These are phyloP conservation scores for Callopanchax toddi DNA, from an alignment of 2,113 vertebrate species.

Conservation along the genomic window DNA sequence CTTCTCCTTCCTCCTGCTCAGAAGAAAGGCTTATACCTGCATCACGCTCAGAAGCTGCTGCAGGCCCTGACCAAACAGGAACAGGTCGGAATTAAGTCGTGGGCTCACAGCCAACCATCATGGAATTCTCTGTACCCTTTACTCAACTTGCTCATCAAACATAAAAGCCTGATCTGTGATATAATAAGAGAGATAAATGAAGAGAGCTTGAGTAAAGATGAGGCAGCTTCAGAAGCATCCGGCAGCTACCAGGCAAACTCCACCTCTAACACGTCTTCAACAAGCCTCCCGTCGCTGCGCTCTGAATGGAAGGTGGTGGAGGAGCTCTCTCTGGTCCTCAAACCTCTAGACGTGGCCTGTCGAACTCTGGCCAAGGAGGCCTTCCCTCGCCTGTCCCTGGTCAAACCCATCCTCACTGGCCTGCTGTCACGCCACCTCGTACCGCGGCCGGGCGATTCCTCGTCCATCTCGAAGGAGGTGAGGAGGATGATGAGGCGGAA, in stretches of 20 bases:
- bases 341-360: slow-evolving; percentile 79
- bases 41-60: slow-evolving; percentile 23
- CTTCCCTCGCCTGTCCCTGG: slow-evolving; percentile 76
- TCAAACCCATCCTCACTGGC: slow-evolving; percentile 80
- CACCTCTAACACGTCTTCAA: slow-evolving; percentile 9
- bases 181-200: slow-evolving; percentile 30
- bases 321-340: slow-evolving; percentile 75
- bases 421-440: slow-evolving; percentile 78
- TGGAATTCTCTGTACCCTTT: slow-evolving; percentile 67
- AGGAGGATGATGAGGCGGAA: slow-evolving; percentile 72
- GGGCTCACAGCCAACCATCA: slow-evolving; percentile 45
- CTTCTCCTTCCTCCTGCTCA: slow-evolving; percentile 26
- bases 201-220: slow-evolving; percentile 26
- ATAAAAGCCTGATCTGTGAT: slow-evolving; percentile 50
- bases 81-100: slow-evolving; percentile 32
- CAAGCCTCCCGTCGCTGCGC: background rate
- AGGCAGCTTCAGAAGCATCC: slow-evolving; percentile 31
- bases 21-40: slow-evolving; percentile 1
- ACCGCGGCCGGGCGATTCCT: slow-evolving; percentile 61
- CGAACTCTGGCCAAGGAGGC: slow-evolving; percentile 77
- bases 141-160: slow-evolving; percentile 52
- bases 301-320: slow-evolving; percentile 76
- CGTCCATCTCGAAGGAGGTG: slow-evolving; percentile 64
- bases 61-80: slow-evolving; percentile 43
- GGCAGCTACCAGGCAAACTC: slow-evolving; percentile 40